phyloP scores from a whole-genome alignment of 1,140 invertebrate species.

The Atta colombica region DNA sequence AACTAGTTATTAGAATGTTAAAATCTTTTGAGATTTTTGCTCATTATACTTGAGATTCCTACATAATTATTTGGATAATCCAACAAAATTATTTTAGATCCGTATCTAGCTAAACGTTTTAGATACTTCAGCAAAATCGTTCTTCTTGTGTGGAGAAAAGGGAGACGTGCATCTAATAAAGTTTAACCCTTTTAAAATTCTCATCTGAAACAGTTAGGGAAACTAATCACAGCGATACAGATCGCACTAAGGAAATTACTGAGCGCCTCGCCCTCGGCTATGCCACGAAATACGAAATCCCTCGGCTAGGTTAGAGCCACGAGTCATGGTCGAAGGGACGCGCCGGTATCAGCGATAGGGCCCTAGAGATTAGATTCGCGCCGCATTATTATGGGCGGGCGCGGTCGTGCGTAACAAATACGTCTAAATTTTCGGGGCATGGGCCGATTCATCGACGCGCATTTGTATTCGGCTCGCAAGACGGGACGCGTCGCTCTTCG shows the following conservation, averaged over 20 bases:
- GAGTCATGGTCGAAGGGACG: conserved; percentile 47
- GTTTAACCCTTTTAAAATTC: conserved; percentile 37
- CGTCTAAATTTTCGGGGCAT: conserved; percentile 68
- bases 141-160: neutral
- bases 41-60: no score
- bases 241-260: conserved; percentile 61
- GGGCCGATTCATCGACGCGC: conserved; percentile 49
- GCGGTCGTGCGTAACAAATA: conserved; percentile 71
- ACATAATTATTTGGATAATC: no score
- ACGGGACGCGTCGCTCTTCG: conserved; percentile 46
- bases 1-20: no score
- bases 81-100: no score
- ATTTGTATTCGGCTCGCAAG: conserved; percentile 74
- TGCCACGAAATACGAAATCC: conserved; percentile 53
- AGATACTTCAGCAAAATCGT: no score
- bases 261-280: conserved; percentile 32
- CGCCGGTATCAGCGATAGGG: conserved; percentile 64
- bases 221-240: conserved; percentile 61
- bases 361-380: conserved; percentile 69
- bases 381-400: conserved; percentile 73
- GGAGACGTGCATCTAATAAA: neutral
- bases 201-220: conserved; percentile 41
- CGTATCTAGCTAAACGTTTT: no score
- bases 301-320: neutral
- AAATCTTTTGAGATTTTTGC: no score